Base-by-base conservation (phyloP, 2,797 vertebrate species). In the Eulemur albifrons region DNA sequence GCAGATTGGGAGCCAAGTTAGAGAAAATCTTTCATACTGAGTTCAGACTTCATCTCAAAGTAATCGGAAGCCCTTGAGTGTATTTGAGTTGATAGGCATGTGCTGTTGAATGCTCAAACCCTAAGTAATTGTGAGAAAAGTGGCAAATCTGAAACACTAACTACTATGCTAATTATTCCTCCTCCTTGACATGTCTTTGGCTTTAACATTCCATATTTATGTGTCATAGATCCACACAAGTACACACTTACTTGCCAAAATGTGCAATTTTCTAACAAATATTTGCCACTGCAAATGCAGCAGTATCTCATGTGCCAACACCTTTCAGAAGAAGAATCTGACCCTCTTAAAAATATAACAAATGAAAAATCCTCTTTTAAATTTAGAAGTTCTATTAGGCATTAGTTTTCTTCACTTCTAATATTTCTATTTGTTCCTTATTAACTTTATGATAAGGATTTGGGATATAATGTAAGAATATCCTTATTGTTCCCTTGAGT, bases 341-440 rank as follows among this genome's bases (percentile, higher is more conserved):
- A 50, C 4, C 25, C 20, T 79, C 43, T 72, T 63, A 72, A 72
- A 90, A 72, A 50, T 35, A 57, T 7, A 81, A 90, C 8, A 65
- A 61, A 52, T 13, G 25, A 65, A 82, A 48, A 7, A 5, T 3
- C 3, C 59, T 25, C 48, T 40, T 67, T 50, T 18, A 30, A 82
- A 65, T 38, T 57, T 45, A 50, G 30, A 67, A 48, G 2, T 52
- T 75, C n/a, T 38, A 4, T n/a, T 63, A 88, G 10, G 25, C n/a
- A 35, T 72, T 93, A n/a, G 4, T 67, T 93, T 82, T 48, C 63
- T 77, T 35, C 18, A 48, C 38, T 21, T 50, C 15, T 38, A 45
- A 54, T 69, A n/a, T 92, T 89, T 95, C 38, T 83, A 57, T 87
- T 92, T 95, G 13, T 82, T 89, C 10, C 21, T 82, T 93, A 10